Base-by-base conservation (phyloP, 2,797 vertebrate genomes). In the Neosilurus hyrtlii region DNA sequence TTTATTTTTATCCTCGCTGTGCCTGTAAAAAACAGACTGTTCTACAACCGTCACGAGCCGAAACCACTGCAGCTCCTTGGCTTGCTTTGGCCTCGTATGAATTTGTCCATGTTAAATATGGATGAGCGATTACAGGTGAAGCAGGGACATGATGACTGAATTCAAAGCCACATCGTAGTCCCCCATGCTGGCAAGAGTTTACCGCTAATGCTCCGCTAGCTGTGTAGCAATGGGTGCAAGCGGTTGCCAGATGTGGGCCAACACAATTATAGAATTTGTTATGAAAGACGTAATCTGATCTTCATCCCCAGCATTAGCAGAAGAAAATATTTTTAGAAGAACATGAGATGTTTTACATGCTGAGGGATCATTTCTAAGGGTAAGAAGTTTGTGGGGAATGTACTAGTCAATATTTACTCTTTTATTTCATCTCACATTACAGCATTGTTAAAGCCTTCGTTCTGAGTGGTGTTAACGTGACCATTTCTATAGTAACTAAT, bases 151-250 rank as follows among this genome's bases (percentile, higher is more conserved):
- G 91, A 89, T 91, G 93, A 93, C 92, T 91, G 89, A 89, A 94
- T 94, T 94, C 91, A 93, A 93, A 76, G 83, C 90, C 84, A 92
- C 91, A 93, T 94, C 92, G 92, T 91, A 89, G 88, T 89, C 90
- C 88, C 90, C 68, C 88, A 92, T 91, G 90, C 92, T 90, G 89
- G 91, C 90, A 88, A 83, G 91, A 89, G 91, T 84, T 83, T 89
- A 3, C 12, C 52, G 11, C 54, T 57, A 26, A 0, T 57, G 26
- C 14, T 37, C 54, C 22, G 11, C 15, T 75, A 37, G 56, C 20
- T 22, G 20, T 75, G 8, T 37, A n/a, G 56, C 18, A 14, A 0
- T 14, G 56, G 3, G 54, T 75, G 30, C 22, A 59, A 14, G 73
- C 24, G 0, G 12, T 37, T 37, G 54, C 74, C 22, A 24, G 74